Conservation (phyloP, 64 coral and sea anemone species). For the Pachyseris speciosa region DNA sequence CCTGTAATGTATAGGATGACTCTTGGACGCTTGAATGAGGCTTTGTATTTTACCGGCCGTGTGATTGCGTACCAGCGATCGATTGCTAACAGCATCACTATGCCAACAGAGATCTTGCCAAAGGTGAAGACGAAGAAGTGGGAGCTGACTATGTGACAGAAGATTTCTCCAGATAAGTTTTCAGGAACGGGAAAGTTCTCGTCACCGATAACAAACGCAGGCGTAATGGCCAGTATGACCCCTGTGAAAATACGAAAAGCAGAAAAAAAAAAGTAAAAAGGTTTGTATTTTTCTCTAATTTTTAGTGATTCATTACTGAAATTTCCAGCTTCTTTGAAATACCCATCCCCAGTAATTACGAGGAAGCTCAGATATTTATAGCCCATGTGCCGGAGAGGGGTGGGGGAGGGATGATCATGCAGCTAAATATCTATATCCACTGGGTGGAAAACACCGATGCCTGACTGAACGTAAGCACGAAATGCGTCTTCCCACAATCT, state of each 20-base stretch:
- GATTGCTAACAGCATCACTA: conserved; percentile 55
- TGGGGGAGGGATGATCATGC: too few species aligned
- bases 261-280: not conserved
- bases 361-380: too few species aligned
- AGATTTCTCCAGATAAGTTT: conserved; percentile 51
- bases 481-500: too few species aligned
- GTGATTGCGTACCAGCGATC: conserved; percentile 70
- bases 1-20: not conserved
- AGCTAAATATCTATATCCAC: too few species aligned
- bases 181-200: conserved; percentile 39
- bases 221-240: conserved; percentile 29
- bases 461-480: too few species aligned
- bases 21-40: conserved; percentile 1
- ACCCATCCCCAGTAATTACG: too few species aligned
- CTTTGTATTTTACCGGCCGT: conserved; percentile 28
- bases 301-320: too few species aligned
- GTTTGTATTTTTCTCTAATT: too few species aligned
- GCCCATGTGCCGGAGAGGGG: too few species aligned
- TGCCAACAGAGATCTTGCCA: conserved; percentile 53
- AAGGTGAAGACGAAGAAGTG: conserved; percentile 59
- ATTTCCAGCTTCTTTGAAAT: too few species aligned
- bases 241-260: not conserved
- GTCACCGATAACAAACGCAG: conserved; percentile 50
- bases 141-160: conserved; percentile 45
- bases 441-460: too few species aligned